phyloP scores from a whole-genome alignment of 1,140 invertebrate genomes.

The Lutraria rhynchaena region DNA sequence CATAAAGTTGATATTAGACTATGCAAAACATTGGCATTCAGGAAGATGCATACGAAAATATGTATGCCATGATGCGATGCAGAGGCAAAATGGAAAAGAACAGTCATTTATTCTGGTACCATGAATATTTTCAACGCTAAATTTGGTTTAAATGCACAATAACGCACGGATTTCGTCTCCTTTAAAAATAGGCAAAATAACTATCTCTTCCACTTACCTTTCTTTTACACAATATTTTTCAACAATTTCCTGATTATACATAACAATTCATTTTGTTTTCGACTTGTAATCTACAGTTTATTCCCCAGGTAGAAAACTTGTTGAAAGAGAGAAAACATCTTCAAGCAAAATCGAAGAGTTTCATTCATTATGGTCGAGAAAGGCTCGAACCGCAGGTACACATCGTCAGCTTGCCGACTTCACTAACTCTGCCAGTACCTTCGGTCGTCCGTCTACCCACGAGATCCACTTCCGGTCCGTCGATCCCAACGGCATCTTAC shows the following conservation, averaged over 20 bases:
- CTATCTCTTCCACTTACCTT: too few relatives aligned
- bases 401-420: conserved; percentile 36
- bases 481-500: conserved; percentile 38
- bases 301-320: conserved; percentile 49
- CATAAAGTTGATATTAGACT: too few relatives aligned
- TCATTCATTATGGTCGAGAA: conserved; percentile 39
- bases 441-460: conserved; percentile 15
- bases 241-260: too few relatives aligned
- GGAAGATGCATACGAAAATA: too few relatives aligned
- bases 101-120: too few relatives aligned
- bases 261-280: too few relatives aligned
- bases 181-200: background rate
- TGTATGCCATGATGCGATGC: too few relatives aligned
- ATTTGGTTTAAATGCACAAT: too few relatives aligned
- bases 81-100: too few relatives aligned
- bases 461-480: conserved; percentile 30
- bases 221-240: too few relatives aligned
- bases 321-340: conserved; percentile 41
- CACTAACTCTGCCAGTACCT: background rate
- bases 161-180: background rate
- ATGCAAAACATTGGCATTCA: too few relatives aligned
- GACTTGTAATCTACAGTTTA: conserved; percentile 6
- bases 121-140: too few relatives aligned
- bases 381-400: conserved; percentile 36
- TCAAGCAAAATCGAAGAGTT: conserved; percentile 43